Conservation (phyloP, 2,113 vertebrate species). For the Tonatia bakeri region DNA sequence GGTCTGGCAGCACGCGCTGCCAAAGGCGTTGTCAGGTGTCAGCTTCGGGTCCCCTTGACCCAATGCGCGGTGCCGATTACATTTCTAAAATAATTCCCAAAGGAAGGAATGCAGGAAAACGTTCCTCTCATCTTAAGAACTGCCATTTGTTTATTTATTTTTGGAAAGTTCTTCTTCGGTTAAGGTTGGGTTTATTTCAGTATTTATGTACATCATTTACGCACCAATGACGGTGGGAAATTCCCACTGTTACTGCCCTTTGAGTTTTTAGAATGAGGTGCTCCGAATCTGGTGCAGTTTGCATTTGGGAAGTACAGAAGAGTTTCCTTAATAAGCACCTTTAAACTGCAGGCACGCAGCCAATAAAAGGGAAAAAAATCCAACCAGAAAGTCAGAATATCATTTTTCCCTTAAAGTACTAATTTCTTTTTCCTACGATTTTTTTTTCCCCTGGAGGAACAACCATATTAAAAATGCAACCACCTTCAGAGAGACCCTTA, state of each 20-base stretch:
- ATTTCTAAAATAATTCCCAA: neutral
- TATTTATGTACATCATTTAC: neutral
- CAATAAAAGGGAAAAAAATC: neutral
- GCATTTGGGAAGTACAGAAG: neutral
- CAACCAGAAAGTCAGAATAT: neutral
- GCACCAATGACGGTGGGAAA: neutral
- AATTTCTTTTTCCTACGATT: conserved; percentile 27
- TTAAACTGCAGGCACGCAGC: neutral
- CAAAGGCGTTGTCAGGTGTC: neutral
- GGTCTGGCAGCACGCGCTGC: neutral
- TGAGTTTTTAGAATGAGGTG: neutral
- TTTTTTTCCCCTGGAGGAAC: neutral
- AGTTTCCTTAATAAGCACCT: neutral
- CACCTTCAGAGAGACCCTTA: neutral
- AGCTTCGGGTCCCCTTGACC: neutral
- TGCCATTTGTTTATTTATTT: neutral
- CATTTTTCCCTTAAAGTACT: neutral
- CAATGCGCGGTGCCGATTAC: neutral
- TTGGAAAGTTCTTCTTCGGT: neutral
- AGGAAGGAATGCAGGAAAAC: neutral
- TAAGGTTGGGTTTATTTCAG: neutral
- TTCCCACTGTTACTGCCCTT: neutral
- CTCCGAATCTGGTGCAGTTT: neutral
- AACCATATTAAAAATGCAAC: neutral
- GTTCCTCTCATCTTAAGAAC: neutral